These are phyloP conservation scores for Poeciliopsis turneri DNA, from an alignment of 2,797 vertebrate species.

Conservation along the genomic window DNA sequence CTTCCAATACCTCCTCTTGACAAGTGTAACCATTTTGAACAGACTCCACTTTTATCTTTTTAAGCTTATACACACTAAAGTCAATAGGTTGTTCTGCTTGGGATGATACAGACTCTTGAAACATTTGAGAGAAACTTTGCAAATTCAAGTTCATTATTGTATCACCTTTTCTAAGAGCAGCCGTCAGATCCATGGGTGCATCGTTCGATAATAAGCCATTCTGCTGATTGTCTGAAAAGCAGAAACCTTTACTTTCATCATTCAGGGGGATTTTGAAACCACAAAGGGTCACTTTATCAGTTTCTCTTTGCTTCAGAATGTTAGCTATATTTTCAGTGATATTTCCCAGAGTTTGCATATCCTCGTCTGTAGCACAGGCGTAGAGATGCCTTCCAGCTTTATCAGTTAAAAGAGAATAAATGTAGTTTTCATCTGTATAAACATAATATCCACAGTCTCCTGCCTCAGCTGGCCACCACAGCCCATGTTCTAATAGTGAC, in stretches of 20 bases:
- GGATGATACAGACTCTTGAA: slow-evolving; percentile 87
- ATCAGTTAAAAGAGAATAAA: slow-evolving; percentile 95
- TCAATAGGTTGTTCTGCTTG: slow-evolving; percentile 88
- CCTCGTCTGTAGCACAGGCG: slow-evolving; percentile 83
- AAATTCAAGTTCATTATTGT: slow-evolving; percentile 92
- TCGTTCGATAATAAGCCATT: slow-evolving; percentile 65
- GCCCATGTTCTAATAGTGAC: slow-evolving; percentile 87
- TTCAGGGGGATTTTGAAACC: slow-evolving; percentile 90
- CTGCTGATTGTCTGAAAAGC: slow-evolving; percentile 77
- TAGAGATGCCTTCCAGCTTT: slow-evolving; percentile 90
- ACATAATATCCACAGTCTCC: slow-evolving; percentile 94
- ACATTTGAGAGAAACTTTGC: slow-evolving; percentile 89
- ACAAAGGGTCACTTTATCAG: slow-evolving; percentile 84
- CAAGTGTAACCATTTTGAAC: slow-evolving; percentile 56
- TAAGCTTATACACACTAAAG: slow-evolving; percentile 86
- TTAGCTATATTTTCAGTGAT: slow-evolving; percentile 79
- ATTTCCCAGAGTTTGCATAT: slow-evolving; percentile 79
- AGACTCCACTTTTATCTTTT: slow-evolving; percentile 86
- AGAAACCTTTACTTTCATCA: slow-evolving; percentile 78
- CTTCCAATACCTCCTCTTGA: slow-evolving; percentile 71
- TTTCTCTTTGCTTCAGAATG: slow-evolving; percentile 78
- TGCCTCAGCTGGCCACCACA: slow-evolving; percentile 94
- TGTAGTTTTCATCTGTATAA: slow-evolving; percentile 89
- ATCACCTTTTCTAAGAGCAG: slow-evolving; percentile 86
- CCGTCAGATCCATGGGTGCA: slow-evolving; percentile 88